Base-by-base conservation (phyloP, 2,888 invertebrate species). In the Arctia plantaginis region DNA sequence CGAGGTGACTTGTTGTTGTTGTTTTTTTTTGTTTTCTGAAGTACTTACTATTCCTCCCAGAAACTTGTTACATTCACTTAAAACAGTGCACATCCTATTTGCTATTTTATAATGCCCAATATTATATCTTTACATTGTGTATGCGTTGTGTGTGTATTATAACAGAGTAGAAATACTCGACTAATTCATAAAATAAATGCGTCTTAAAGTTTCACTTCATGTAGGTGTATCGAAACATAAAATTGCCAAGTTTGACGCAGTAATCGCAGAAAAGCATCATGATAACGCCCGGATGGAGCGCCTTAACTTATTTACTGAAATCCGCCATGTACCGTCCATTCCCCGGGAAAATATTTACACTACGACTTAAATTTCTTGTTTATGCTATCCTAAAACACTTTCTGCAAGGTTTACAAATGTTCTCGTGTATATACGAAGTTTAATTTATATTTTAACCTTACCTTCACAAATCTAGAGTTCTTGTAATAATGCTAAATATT, bases 271-370 rank as follows among this genome's bases (percentile, higher is more conserved):
- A 68, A 47, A 73, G 69, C 71, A 75, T 79, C 75, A 70, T 44
- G 74, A 77, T 74, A 75, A 73, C 70, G 66, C 33, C n/a, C 33
- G 69, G 33, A 33, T 69, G 66, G 59, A 74, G 66, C 68, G 69
- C 73, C 77, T 77, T 69, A 77, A 82, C 80, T 80, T 83, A 85
- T 85, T 85, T 84, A 84, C 80, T 80, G 76, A 84, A 84, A 86
- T 84, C 81, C 80, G 73, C 67, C 55, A 44, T 66, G 65, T 76
- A 76, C 66, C 71, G 79, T 80, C 79, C 74, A 72, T 71, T 72
- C 69, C 66, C 13, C n/a, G 20, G 69, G 76, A 77, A 83, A 82
- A 86, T 86, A 84, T 83, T 82, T 83, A 82, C 80, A 78, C 80
- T 76, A 72, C 77, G 77, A 81, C 79, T 83, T 81, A 81, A 82